phyloP scores from a whole-genome alignment of 1,140 invertebrate species.

The Melipona quadrifasciata region DNA sequence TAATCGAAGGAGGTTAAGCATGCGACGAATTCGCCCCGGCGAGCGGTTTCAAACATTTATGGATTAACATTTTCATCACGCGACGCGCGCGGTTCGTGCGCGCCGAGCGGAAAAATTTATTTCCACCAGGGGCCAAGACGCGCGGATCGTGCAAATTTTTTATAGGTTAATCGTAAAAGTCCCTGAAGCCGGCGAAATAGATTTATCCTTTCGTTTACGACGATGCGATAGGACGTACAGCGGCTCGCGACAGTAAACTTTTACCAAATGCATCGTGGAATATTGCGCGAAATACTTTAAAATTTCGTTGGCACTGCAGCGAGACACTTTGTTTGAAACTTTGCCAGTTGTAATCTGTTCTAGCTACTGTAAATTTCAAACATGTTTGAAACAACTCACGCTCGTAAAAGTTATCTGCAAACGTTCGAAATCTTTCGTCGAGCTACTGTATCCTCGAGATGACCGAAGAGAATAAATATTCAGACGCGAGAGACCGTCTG shows the following conservation, averaged over 20 bases:
- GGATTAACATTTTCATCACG: conserved; percentile 41
- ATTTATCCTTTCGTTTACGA: not conserved
- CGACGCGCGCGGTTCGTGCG: not conserved
- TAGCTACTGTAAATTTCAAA: too few relatives aligned
- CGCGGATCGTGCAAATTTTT: conserved; percentile 11
- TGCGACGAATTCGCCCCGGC: conserved; percentile 34
- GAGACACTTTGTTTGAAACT: not conserved
- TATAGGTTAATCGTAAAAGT: conserved; percentile 12
- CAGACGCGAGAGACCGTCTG: not conserved
- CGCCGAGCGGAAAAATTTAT: conserved; percentile 19
- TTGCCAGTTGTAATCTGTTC: not conserved
- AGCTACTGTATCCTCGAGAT: not conserved
- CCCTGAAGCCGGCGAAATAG: not conserved
- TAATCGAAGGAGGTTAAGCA: conserved; percentile 41
- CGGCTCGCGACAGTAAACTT: too few relatives aligned
- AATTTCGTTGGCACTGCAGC: not conserved
- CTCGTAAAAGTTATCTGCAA: not conserved
- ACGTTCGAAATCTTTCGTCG: not conserved
- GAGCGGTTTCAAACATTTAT: conserved; percentile 42
- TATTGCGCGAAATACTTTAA: not conserved
- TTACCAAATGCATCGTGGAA: too few relatives aligned
- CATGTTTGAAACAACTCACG: too few relatives aligned
- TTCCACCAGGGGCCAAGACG: not conserved
- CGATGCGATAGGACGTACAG: not conserved
- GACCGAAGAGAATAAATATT: not conserved